phyloP scores from a whole-genome alignment of 2,888 invertebrate species.

The Patella caerulea region DNA sequence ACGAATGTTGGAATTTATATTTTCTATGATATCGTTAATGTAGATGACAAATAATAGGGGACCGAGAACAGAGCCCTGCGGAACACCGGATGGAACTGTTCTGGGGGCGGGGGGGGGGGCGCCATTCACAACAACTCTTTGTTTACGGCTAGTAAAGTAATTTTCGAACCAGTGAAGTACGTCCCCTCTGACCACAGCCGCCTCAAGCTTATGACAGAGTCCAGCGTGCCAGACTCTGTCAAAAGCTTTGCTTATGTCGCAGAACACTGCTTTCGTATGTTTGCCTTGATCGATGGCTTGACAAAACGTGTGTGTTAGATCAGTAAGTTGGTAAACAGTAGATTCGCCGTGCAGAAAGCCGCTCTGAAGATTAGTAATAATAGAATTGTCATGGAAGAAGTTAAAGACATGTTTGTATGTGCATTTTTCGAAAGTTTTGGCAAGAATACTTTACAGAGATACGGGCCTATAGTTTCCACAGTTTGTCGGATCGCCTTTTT shows the following conservation, averaged over 20 bases:
- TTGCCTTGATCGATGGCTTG: not conserved
- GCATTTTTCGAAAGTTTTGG: not conserved
- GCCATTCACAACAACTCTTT: not conserved
- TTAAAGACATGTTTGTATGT: slow-evolving; percentile 3
- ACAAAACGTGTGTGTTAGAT: not conserved
- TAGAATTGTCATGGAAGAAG: not conserved
- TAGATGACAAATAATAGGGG: too few species aligned
- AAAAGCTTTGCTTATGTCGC: not conserved
- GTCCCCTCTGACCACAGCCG: not conserved
- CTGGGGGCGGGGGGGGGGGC: not conserved
- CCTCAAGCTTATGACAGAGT: slow-evolving; percentile 4
- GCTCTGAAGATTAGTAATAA: slow-evolving; percentile 3
- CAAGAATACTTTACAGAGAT: not conserved
- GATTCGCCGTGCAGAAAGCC: not conserved
- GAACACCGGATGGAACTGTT: too few species aligned
- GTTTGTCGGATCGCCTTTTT: not conserved
- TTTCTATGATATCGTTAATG: too few species aligned
- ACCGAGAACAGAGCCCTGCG: too few species aligned
- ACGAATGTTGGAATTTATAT: too few species aligned
- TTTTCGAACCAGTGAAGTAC: not conserved
- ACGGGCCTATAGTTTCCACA: not conserved
- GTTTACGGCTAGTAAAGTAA: not conserved
- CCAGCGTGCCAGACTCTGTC: not conserved
- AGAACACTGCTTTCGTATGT: not conserved
- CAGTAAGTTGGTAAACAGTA: not conserved